Evolutionary conservation across 2,113 vertebrate species (phyloP), one percentile per base, ranked within the genome.

Genomic region (Alaudala cheleensis): DNA sequence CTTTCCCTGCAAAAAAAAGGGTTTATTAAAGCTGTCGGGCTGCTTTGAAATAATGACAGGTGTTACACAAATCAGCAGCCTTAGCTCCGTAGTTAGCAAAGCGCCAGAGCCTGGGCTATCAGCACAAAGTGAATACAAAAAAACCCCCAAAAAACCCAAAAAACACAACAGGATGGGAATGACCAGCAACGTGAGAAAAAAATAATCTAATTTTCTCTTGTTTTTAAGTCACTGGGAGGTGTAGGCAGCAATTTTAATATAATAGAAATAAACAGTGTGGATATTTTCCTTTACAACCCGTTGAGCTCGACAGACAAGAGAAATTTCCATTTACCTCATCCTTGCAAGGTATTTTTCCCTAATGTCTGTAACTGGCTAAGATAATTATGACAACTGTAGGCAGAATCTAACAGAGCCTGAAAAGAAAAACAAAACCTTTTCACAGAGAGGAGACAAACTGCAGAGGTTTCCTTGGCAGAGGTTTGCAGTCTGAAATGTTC

Each of bases 21-120:
- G 81, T 95, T 96, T 97, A 94, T 97, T 97, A 95, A 97, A 97
- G 69, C 93, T 96, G 85, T 96, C 29, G 4, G 53, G 84, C 62
- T 50, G 54, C 86, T 86, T 49, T 25, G 76, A 71, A 84, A 69
- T 93, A 88, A 76, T 66, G 94, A 72, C 91, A 95, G 89, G 76
- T 85, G 69, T 70, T 97, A 81, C 74, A 69, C 86, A 87, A 95
- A 93, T 86, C 94, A 85, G 45, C 34, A 85, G 60, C 81, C 65
- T 79, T 54, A 37, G 34, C 66, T 88, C 84, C 65, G 71, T 37
- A n/a, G 91, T 78, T 92, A 88, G n/a, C 33, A 67, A 79, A 69
- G 47, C 11, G 40, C 34, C 88, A 84, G 44, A 81, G 72, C 21
- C 58, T 62, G 34, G 28, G 45, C 25, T 39, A 81, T 84, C 34